phyloP scores from a whole-genome alignment of 2,113 vertebrate genomes.

The Eublepharis macularius region DNA sequence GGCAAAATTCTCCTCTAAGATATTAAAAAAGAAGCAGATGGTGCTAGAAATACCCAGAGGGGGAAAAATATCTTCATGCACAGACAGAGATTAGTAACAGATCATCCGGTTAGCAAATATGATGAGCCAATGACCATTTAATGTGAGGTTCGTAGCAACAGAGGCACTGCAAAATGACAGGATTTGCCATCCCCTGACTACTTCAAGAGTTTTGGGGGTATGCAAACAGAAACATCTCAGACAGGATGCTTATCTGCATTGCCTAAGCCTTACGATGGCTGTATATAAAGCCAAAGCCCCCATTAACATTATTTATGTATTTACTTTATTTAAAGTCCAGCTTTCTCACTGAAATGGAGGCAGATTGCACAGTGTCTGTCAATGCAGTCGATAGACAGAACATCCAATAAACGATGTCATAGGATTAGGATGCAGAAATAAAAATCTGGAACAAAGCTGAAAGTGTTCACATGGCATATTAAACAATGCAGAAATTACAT shows the following conservation, averaged over 20 bases:
- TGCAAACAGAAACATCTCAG: not conserved
- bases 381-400: no score
- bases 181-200: not conserved
- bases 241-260: not conserved
- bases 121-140: constrained; percentile 3
- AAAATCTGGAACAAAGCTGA: no score
- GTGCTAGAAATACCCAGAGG: constrained; percentile 40
- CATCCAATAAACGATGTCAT: no score
- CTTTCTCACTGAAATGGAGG: no score
- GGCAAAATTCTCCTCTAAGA: constrained; percentile 46
- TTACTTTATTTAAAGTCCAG: no score
- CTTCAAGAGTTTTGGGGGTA: not conserved
- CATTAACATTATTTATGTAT: not conserved
- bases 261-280: not conserved
- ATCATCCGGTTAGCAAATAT: constrained; percentile 17
- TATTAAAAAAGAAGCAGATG: constrained; percentile 64
- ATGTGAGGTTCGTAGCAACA: not conserved
- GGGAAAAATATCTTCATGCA: constrained; percentile 41
- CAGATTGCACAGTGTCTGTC: no score
- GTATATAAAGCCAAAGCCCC: no score
- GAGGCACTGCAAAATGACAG: not conserved
- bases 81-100: constrained; percentile 46
- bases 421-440: no score
- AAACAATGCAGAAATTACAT: no score
- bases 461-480: no score